Percentiles rank a stretch among this genome's conserved stretches.
These are phyloP conservation scores for Sebastes kiyomatsui DNA, from an alignment of 2,797 vertebrate genomes.

Conservation along the genomic window DNA sequence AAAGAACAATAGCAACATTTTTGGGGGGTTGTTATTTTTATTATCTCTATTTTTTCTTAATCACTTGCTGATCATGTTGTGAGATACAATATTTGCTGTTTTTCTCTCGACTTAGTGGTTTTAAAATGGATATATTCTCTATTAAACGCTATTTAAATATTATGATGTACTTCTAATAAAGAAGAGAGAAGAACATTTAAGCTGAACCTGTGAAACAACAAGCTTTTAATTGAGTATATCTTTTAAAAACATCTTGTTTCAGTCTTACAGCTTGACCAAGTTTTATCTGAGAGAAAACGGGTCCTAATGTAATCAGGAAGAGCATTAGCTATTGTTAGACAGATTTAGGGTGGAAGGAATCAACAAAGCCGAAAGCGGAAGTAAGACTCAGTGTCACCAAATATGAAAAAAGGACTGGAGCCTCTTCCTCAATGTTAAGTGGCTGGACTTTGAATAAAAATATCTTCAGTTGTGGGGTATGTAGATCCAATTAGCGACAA, in stretches of 20 bases:
- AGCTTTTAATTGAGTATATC: not conserved
- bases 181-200: not conserved
- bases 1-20: not conserved
- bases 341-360: not conserved
- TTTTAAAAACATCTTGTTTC: not conserved
- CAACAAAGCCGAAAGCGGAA: slow-evolving; percentile 4
- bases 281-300: not conserved
- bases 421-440: not conserved
- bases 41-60: not conserved
- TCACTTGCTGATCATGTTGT: not conserved
- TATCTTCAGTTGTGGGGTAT: not conserved
- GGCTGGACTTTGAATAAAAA: not conserved
- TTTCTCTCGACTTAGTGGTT: not conserved
- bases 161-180: not conserved
- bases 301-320: not conserved
- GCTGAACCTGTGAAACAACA: not conserved
- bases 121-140: not conserved
- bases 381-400: not conserved
- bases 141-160: not conserved
- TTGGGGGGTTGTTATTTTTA: not conserved
- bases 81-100: not conserved
- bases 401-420: not conserved
- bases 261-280: not conserved
- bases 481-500: not conserved
- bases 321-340: not conserved